Base-by-base conservation (phyloP, 2,888 invertebrate genomes). In the Pristionchus arcanus region DNA sequence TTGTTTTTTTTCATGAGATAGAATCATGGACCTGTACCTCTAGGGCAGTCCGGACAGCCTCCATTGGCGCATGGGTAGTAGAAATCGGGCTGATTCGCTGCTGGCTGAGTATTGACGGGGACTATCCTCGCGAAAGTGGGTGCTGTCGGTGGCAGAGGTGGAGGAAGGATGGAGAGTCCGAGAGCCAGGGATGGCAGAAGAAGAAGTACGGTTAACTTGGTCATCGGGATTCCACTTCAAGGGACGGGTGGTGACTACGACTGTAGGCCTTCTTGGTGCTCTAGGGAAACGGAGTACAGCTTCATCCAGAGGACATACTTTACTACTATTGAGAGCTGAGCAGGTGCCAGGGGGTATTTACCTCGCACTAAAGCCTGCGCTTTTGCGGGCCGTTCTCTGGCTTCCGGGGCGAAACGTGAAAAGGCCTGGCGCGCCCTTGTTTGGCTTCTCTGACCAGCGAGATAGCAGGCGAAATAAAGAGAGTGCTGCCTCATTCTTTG, bases 1-100 rank as follows among this genome's bases (percentile, higher is more conserved):
- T n/a, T n/a, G n/a, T 31, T 31, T n/a, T 74, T 31, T 19, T 16
- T n/a, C 16, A 31, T 19, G 74, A 5, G 21, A 74, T 74, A 74
- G 5, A 7, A 21, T 83, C 21, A 49, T 4, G 15, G 55, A 31
- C 34, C 21, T 25, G n/a, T 28, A 74, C 87, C 87, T 74, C 55
- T 34, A 1, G 87, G 87, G n/a, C 87, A 88, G 4, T 88, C 87
- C 31, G 87, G 87, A 34, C 87, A 88, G n/a, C 87, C 87, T 28
- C 87, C 87, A 49, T 59, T 88, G 2, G 87, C 87, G 42, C 87
- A 88, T 4, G 53, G 25, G 34, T 87, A 87, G 87, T 87, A 87
- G 59, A 84, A 84, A n/a, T 81, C 49, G 11, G 15, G n/a, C n/a
- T 15, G 49, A 4, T 19, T 11, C 13, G 16, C 4, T 5, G 37